phyloP scores from a whole-genome alignment of 2,888 invertebrate species.

The Osedax fenrisi region DNA sequence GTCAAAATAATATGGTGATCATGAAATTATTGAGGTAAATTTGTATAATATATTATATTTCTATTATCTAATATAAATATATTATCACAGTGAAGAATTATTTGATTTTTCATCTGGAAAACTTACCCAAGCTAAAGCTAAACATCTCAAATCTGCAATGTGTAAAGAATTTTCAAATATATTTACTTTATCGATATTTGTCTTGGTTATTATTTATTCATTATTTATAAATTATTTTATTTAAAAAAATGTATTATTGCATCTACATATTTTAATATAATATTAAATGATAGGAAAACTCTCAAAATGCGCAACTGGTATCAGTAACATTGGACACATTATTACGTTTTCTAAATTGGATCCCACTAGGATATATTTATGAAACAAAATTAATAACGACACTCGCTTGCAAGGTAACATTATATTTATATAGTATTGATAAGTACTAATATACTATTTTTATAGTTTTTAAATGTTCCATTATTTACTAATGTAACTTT shows the following conservation, averaged over 20 bases:
- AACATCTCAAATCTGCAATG: conserved; percentile 97
- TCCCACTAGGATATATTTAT: conserved; percentile 98
- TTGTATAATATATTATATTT: not conserved
- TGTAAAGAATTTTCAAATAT: conserved; percentile 97
- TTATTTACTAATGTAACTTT: conserved; percentile 93
- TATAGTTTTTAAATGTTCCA: conserved; percentile 82
- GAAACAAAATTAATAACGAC: conserved; percentile 91
- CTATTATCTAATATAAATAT: no score
- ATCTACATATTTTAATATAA: not conserved
- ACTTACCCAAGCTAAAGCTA: conserved; percentile 95
- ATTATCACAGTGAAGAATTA: conserved; percentile 89
- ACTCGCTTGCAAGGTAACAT: conserved; percentile 65
- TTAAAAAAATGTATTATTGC: not conserved
- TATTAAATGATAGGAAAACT: conserved; percentile 62
- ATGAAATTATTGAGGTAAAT: conserved; percentile 69
- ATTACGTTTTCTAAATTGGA: conserved; percentile 93
- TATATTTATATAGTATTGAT: conserved; percentile 20
- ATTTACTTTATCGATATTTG: conserved; percentile 91
- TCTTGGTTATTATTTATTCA: conserved; percentile 57
- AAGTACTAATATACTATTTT: conserved; percentile 37
- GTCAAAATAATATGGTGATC: conserved; percentile 99
- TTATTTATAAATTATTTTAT: not conserved
- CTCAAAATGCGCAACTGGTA: conserved; percentile 88
- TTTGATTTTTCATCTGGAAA: conserved; percentile 97
- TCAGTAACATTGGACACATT: conserved; percentile 89